Percentiles rank a stretch among this genome's conserved stretches.
phyloP scores from a whole-genome alignment of 2,113 vertebrate genomes.

The Bos javanicus region DNA sequence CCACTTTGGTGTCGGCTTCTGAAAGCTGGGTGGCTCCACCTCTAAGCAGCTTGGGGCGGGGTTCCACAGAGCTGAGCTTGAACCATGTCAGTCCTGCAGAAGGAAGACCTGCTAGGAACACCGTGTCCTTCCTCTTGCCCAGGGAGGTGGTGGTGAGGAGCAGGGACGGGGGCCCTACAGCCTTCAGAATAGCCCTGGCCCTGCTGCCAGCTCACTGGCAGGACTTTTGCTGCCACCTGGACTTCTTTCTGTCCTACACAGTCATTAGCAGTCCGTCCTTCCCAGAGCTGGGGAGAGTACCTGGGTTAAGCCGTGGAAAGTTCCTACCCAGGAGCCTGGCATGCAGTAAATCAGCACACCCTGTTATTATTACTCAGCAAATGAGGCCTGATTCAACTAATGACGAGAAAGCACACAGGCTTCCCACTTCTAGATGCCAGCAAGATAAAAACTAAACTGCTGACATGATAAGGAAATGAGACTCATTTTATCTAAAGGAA shows the following conservation, averaged over 20 bases:
- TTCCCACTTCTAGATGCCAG: background rate
- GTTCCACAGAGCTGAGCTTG: background rate
- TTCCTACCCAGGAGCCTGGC: background rate
- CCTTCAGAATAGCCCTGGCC: background rate
- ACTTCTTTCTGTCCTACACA: background rate
- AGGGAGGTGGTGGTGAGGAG: background rate
- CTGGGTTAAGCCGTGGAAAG: background rate
- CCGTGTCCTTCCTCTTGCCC: background rate
- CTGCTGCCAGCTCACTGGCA: background rate
- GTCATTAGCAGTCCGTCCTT: background rate
- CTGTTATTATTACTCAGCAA: background rate
- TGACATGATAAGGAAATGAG: background rate
- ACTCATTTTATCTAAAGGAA: background rate
- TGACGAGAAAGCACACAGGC: background rate
- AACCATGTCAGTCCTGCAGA: background rate
- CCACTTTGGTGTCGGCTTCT: background rate
- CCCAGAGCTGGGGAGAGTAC: background rate
- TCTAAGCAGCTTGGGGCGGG: background rate
- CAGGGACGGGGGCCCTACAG: background rate
- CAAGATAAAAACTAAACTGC: background rate
- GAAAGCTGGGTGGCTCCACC: background rate
- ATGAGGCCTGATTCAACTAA: background rate
- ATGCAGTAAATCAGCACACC: no score
- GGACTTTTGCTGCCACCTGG: background rate
- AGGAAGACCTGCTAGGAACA: background rate